These are phyloP conservation scores for Orientallactaga bullata DNA, from an alignment of 2,113 vertebrate species.

Conservation along the genomic window DNA sequence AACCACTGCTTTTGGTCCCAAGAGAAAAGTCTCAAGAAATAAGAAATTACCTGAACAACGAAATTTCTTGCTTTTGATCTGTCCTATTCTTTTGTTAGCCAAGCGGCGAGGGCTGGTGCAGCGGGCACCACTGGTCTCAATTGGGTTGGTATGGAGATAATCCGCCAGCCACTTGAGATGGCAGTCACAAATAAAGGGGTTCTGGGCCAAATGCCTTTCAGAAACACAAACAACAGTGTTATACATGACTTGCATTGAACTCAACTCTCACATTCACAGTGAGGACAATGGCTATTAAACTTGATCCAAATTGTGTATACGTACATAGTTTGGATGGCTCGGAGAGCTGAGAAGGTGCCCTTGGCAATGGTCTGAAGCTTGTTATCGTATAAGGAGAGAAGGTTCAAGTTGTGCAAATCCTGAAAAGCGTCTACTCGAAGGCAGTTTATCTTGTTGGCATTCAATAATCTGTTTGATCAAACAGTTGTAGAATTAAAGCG, in stretches of 20 bases:
- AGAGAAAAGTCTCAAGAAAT: slow-evolving; percentile 74
- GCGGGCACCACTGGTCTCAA: slow-evolving; percentile 98
- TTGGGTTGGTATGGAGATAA: slow-evolving; percentile 99
- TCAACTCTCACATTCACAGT: slow-evolving; percentile 60
- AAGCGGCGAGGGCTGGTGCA: slow-evolving; percentile 98
- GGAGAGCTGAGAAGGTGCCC: slow-evolving; percentile 96
- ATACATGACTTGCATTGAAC: slow-evolving; percentile 76
- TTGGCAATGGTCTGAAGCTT: slow-evolving; percentile 99
- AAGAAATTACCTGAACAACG: slow-evolving; percentile 98
- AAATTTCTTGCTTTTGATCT: slow-evolving; percentile 99
- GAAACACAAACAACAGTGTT: slow-evolving; percentile 80
- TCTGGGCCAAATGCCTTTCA: slow-evolving; percentile 98
- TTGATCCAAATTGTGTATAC: slow-evolving; percentile 83
- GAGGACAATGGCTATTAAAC: background rate
- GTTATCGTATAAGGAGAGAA: slow-evolving; percentile 99
- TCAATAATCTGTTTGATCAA: slow-evolving; percentile 93
- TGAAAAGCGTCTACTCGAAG: slow-evolving; percentile 99
- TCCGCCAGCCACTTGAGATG: slow-evolving; percentile 99
- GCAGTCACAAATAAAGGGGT: slow-evolving; percentile 99
- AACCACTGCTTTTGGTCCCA: slow-evolving; percentile 67
- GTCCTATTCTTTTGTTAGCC: slow-evolving; percentile 99
- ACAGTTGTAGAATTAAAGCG: slow-evolving; percentile 72
- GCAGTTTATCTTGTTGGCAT: slow-evolving; percentile 99
- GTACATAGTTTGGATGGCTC: slow-evolving; percentile 98
- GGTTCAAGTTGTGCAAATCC: slow-evolving; percentile 98